Evolutionary conservation across 2,113 vertebrate species (phyloP).

Genomic region (Prunella fulvescens): DNA sequence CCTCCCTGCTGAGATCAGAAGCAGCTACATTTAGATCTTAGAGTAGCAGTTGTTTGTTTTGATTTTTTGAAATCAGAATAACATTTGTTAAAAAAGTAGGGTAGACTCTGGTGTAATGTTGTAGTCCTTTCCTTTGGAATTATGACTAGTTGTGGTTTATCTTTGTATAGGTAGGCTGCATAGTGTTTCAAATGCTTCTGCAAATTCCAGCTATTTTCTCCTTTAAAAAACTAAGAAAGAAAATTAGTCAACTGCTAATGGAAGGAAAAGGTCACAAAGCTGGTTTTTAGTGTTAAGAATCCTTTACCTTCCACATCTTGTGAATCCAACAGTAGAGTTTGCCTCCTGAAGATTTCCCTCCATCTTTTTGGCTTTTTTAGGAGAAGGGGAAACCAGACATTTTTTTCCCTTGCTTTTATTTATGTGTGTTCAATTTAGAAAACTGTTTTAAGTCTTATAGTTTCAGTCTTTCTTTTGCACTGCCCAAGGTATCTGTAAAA

Average conservation of each 20-base stretch:
- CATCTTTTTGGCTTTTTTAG: not conserved
- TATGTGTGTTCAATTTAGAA: not conserved
- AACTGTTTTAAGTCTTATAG: not conserved
- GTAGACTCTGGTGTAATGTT: not conserved
- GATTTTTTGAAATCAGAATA: not conserved
- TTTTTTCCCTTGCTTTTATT: not conserved
- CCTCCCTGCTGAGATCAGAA: not conserved
- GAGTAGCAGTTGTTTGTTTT: not conserved
- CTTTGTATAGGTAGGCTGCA: not conserved
- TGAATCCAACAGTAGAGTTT: not conserved
- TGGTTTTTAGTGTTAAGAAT: not conserved
- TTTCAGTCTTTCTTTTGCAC: not conserved
- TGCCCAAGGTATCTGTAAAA: not conserved
- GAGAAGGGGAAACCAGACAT: not conserved
- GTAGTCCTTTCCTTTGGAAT: not conserved
- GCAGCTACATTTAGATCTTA: not conserved
- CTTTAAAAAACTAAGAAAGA: not conserved
- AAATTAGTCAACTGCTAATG: not conserved
- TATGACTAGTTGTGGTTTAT: not conserved
- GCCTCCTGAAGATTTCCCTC: not conserved
- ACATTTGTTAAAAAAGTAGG: not conserved
- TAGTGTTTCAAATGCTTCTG: not conserved
- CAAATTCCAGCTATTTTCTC: not conserved
- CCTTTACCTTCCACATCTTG: not conserved
- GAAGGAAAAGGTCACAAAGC: not conserved